These are phyloP conservation scores for Aptenodytes forsteri DNA, from an alignment of 2,113 vertebrate species.

Conservation along the genomic window DNA sequence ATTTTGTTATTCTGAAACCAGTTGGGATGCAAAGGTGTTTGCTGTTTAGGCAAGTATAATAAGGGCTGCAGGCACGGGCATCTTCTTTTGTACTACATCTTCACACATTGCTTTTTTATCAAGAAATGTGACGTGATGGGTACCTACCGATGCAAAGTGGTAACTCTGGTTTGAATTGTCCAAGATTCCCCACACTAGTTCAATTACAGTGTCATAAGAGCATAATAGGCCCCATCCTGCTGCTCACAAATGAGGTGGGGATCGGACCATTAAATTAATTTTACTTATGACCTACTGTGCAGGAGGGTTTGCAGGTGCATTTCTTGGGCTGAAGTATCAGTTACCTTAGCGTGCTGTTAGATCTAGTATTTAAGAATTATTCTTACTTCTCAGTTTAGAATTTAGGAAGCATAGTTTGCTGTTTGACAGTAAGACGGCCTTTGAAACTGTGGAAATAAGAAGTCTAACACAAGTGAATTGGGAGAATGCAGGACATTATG, in stretches of 20 bases:
- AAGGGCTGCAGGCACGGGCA: neutral
- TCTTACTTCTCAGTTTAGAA: neutral
- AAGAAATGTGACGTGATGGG: neutral
- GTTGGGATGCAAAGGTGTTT: neutral
- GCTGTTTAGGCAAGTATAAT: neutral
- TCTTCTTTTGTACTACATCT: neutral
- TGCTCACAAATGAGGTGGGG: neutral
- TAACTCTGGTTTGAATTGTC: neutral
- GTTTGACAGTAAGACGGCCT: neutral
- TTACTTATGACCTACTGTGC: neutral
- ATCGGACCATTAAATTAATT: neutral
- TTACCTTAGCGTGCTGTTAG: neutral
- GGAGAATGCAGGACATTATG: neutral
- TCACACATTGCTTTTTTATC: neutral
- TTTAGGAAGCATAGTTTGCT: neutral
- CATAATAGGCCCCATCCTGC: neutral
- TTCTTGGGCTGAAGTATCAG: neutral
- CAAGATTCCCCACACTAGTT: neutral
- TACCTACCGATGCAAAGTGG: neutral
- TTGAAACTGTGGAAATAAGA: neutral
- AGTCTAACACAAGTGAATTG: neutral
- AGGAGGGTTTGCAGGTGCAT: neutral
- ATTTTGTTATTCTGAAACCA: neutral
- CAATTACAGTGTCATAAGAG: neutral
- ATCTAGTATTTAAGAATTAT: neutral